Base-by-base conservation (phyloP, 2,113 vertebrate genomes). In the Rhagologus leucostigma region DNA sequence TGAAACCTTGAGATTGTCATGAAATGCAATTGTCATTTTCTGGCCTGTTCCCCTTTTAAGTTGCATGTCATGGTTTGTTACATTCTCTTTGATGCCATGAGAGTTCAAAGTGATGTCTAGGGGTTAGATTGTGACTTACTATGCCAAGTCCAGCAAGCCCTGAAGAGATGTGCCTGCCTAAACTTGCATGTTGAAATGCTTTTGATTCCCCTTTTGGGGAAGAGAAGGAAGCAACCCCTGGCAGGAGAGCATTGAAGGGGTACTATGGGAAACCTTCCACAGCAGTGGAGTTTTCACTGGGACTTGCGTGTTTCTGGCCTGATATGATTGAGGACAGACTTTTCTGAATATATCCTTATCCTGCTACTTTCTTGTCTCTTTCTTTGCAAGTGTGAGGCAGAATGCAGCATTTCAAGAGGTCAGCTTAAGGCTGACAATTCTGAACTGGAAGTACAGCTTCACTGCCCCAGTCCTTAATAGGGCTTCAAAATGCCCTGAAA, bases 41-140 rank as follows among this genome's bases (percentile, higher is more conserved):
- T 92, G 79, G 85, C 76, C 73, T 86, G 80, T 90, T 95, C 90
- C 80, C 50, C 50, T 82, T 96, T 90, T 90, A 96, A 96, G 92
- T 95, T 81, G 46, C 92, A 95, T 92, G 96, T 96, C 88, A 90
- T 92, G 96, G 90, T 93, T 96, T 95, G 85, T 96, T 97, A 93
- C 53, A 52, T 86, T 94, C 80, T 56, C 83, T 96, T 95, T 96
- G 86, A 97, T 95, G 92, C 88, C 52, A 71, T 57, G 76, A 84
- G 82, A 95, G 90, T 96, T 96, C 96, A 96, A 96, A 97, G 90
- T 82, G 76, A 93, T 94, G 80, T 95, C 86, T 90, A 94, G 56
- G 64, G 90, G 82, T 95, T 96, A 95, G 80, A 94, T 6, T 90
- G 87, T 93, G 92, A 75, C 89, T 95, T 96, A 87, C 41, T 95